phyloP scores from a whole-genome alignment of 2,888 invertebrate genomes.

The Ptilodon capucinus region DNA sequence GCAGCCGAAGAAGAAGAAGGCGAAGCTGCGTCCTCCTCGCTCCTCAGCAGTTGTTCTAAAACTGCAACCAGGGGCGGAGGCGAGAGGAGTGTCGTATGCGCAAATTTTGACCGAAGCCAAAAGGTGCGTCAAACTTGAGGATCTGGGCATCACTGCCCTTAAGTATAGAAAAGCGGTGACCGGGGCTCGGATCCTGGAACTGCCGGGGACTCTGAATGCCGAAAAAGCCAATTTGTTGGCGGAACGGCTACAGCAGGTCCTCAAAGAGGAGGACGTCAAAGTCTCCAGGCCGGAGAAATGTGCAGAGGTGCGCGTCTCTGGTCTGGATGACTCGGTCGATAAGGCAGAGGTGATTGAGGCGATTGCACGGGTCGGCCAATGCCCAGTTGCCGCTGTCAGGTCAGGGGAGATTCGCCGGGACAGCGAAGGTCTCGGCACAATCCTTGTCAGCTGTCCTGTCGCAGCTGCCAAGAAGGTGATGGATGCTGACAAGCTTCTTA shows the following conservation, averaged over 20 bases:
- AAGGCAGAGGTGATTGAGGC: too few species aligned
- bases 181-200: background rate
- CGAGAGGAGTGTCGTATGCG: too few species aligned
- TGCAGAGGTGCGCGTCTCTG: background rate
- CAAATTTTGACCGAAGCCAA: too few species aligned
- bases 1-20: too few species aligned
- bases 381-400: background rate
- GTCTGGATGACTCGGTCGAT: constrained; percentile 1
- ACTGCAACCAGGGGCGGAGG: background rate
- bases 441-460: constrained; percentile 3
- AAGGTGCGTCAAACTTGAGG: background rate
- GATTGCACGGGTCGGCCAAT: background rate
- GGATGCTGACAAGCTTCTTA: background rate
- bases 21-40: too few species aligned
- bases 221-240: background rate
- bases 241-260: background rate
- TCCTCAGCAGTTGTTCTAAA: too few species aligned
- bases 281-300: background rate
- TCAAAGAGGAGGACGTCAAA: background rate
- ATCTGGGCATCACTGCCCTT: background rate
- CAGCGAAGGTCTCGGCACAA: background rate
- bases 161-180: background rate
- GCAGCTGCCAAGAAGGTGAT: background rate
- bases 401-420: background rate
- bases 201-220: background rate